A percentile compares a stretch with the other conserved stretches of the same genome.
Evolutionary conservation across 2,888 invertebrate genomes (phyloP).

Genomic region (Anarsia innoxiella): DNA sequence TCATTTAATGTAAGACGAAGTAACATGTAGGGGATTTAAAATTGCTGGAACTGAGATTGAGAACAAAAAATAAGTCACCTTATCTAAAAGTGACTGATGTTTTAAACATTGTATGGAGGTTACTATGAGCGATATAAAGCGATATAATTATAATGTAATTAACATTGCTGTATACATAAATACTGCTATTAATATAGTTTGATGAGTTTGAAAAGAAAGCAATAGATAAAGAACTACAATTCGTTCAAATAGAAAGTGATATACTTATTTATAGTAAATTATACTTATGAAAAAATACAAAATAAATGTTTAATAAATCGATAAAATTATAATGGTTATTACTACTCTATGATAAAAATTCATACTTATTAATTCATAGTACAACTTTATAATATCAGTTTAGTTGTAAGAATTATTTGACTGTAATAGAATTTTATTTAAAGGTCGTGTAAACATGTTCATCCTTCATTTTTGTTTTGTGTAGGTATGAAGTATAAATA

Average conservation of each 20-base stretch:
- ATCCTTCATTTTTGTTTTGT: too few species aligned
- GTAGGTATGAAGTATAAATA: too few species aligned
- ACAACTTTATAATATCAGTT: constrained; percentile 41
- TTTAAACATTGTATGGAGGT: constrained; percentile 7
- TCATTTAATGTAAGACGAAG: too few species aligned
- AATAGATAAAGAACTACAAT: constrained; percentile 22
- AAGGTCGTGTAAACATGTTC: too few species aligned
- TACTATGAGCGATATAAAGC: too few species aligned
- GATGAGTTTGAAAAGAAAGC: constrained; percentile 30
- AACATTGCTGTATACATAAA: constrained; percentile 26
- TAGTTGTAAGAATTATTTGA: constrained; percentile 31
- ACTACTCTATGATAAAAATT: constrained; percentile 14
- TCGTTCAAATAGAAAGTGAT: constrained; percentile 16
- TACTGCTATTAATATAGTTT: too few species aligned
- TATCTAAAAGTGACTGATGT: constrained; percentile 3
- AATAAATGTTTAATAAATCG: constrained; percentile 21
- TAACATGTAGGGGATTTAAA: too few species aligned
- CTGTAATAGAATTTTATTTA: constrained; percentile 14
- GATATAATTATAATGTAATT: too few species aligned
- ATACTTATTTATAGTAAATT: constrained; percentile 22
- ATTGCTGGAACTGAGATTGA: too few species aligned
- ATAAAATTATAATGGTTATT: constrained; percentile 17
- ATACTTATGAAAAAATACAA: constrained; percentile 21
- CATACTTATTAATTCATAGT: constrained; percentile 28
- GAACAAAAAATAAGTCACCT: too few species aligned